A percentile compares a stretch with the other conserved stretches of the same genome.
Conservation (phyloP, 2,113 vertebrate species). For the Tenebrosternarchus preto region DNA sequence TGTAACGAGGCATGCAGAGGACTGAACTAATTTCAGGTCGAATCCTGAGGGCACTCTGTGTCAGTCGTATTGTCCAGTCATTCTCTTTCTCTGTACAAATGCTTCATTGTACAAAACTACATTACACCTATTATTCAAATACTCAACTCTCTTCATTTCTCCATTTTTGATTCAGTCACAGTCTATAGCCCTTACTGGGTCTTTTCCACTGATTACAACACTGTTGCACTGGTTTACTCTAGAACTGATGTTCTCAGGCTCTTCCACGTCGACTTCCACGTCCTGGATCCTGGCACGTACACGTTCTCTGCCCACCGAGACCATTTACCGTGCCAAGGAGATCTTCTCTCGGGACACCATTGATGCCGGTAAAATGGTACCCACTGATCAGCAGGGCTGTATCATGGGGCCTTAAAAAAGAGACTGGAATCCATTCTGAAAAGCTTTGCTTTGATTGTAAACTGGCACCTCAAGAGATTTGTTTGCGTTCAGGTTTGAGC, state of each 20-base stretch:
- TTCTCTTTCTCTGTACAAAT: too few species aligned
- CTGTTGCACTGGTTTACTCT: slow-evolving; percentile 82
- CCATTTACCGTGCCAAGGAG: slow-evolving; percentile 71
- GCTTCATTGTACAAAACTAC: background rate
- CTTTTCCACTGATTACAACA: slow-evolving; percentile 84
- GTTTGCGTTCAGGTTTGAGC: background rate
- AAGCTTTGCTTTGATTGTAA: background rate
- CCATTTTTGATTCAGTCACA: slow-evolving; percentile 72
- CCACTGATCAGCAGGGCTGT: slow-evolving; percentile 81
- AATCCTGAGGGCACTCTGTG: too few species aligned
- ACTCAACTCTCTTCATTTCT: background rate
- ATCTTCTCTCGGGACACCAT: slow-evolving; percentile 77
- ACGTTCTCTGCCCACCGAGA: slow-evolving; percentile 73
- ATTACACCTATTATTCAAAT: background rate
- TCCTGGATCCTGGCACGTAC: slow-evolving; percentile 85
- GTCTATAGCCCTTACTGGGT: slow-evolving; percentile 83
- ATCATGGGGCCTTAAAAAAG: slow-evolving; percentile 43
- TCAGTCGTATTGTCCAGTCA: too few species aligned
- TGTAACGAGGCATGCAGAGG: too few species aligned
- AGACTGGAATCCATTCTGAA: background rate
- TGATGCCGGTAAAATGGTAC: slow-evolving; percentile 71
- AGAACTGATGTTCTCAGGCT: slow-evolving; percentile 80
- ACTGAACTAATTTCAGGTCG: too few species aligned
- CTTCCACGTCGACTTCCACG: slow-evolving; percentile 80
- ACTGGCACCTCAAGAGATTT: too few species aligned